phyloP scores from a whole-genome alignment of 2,888 invertebrate species.

The Balanococcus diminutus region DNA sequence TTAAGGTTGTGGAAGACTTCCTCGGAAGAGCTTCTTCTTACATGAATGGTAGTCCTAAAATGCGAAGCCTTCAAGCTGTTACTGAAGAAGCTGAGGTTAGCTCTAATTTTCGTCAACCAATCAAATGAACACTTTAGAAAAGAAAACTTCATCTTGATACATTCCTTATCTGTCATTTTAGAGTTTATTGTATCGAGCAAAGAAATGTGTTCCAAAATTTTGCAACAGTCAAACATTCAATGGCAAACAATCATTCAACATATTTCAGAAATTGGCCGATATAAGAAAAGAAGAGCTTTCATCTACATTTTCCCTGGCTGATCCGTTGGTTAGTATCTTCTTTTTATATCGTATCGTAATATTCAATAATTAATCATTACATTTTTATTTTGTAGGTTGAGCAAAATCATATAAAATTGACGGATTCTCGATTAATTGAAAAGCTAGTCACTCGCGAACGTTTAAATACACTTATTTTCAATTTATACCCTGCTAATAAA shows the following conservation, averaged over 20 bases:
- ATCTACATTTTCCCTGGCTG: slow-evolving; percentile 46
- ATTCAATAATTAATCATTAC: neutral
- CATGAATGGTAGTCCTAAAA: slow-evolving; percentile 66
- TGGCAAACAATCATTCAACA: slow-evolving; percentile 35
- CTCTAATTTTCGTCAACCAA: no score
- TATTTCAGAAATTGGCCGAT: slow-evolving; percentile 50
- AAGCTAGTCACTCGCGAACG: slow-evolving; percentile 83
- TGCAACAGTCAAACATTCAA: slow-evolving; percentile 1
- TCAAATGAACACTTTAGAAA: no score
- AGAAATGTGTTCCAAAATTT: slow-evolving; percentile 46
- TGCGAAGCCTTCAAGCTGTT: slow-evolving; percentile 72
- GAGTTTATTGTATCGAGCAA: slow-evolving; percentile 49
- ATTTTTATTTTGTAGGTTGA: slow-evolving; percentile 59
- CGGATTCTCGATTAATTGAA: slow-evolving; percentile 77
- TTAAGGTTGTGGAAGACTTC: slow-evolving; percentile 1
- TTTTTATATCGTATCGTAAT: slow-evolving; percentile 48
- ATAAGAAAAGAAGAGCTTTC: slow-evolving; percentile 48
- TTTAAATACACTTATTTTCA: slow-evolving; percentile 86
- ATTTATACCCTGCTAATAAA: slow-evolving; percentile 89
- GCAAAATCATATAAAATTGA: slow-evolving; percentile 65
- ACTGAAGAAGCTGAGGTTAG: slow-evolving; percentile 72
- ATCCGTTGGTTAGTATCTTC: slow-evolving; percentile 42
- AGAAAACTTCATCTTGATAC: neutral
- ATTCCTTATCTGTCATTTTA: neutral
- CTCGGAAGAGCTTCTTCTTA: slow-evolving; percentile 45